phyloP scores from a whole-genome alignment of 2,888 invertebrate genomes.

The Erebia epiphron region DNA sequence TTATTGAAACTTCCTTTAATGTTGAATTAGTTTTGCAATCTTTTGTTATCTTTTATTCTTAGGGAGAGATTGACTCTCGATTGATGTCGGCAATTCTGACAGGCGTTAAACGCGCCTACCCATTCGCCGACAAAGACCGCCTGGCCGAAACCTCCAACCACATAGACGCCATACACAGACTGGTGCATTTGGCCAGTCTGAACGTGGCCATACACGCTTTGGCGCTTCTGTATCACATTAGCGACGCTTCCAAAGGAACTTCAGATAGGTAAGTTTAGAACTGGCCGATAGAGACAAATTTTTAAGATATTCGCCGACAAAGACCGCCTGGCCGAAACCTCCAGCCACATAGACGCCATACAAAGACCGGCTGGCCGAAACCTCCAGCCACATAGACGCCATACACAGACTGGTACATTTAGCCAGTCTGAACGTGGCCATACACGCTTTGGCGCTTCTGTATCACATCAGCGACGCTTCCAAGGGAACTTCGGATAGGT shows the following conservation, averaged over 20 bases:
- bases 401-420: constrained; percentile 90
- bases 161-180: constrained; percentile 88
- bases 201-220: constrained; percentile 82
- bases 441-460: constrained; percentile 80
- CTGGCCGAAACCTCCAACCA: constrained; percentile 81
- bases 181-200: constrained; percentile 88
- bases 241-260: constrained; percentile 72
- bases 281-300: constrained; percentile 65
- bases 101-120: constrained; percentile 92
- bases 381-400: constrained; percentile 86
- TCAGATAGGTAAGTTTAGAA: constrained; percentile 86
- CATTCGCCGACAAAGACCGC: constrained; percentile 87
- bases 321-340: constrained; percentile 53
- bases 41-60: constrained; percentile 27
- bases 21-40: neutral
- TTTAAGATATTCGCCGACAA: constrained; percentile 87
- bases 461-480: constrained; percentile 79
- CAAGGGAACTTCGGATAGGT: constrained; percentile 83
- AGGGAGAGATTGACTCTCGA: constrained; percentile 89
- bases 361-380: constrained; percentile 78
- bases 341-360: constrained; percentile 86
- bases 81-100: constrained; percentile 90
- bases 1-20: too few relatives aligned
- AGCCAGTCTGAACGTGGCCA: constrained; percentile 84
- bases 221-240: constrained; percentile 78